Percentiles rank a stretch among this genome's conserved stretches.
phyloP scores from a whole-genome alignment of 2,113 vertebrate species.

The Notothenia coriiceps region DNA sequence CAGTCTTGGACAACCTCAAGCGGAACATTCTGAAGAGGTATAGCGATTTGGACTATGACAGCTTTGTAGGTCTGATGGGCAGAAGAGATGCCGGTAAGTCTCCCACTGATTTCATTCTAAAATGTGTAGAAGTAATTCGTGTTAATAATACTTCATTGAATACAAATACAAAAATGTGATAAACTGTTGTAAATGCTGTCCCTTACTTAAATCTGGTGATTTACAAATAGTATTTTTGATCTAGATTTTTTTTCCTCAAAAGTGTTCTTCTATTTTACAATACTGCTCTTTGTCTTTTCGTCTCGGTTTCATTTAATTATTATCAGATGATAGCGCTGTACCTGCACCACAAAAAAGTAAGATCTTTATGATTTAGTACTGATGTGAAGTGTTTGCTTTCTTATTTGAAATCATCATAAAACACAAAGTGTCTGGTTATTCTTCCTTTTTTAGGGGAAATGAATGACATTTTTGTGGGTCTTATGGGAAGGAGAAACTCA shows the following conservation, averaged over 20 bases:
- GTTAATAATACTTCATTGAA: not conserved
- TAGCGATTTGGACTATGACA: slow-evolving; percentile 88
- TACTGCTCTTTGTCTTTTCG: not conserved
- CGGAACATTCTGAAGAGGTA: slow-evolving; percentile 84
- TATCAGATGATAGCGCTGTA: slow-evolving; percentile 65
- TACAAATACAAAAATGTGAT: not conserved
- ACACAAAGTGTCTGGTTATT: not conserved
- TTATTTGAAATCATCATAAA: not conserved
- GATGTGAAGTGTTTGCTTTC: not conserved
- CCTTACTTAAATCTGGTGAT: not conserved
- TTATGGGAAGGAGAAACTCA: slow-evolving; percentile 91
- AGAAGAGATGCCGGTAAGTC: slow-evolving; percentile 86
- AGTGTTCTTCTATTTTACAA: not conserved
- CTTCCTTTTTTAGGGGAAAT: slow-evolving; percentile 86
- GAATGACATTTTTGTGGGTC: slow-evolving; percentile 95
- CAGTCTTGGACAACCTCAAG: slow-evolving; percentile 78
- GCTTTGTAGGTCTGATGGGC: slow-evolving; percentile 88
- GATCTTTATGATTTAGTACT: slow-evolving; percentile 5
- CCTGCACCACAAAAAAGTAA: slow-evolving; percentile 83
- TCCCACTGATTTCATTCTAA: not conserved
- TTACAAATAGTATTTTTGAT: not conserved
- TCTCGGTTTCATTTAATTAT: not conserved
- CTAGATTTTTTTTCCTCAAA: not conserved
- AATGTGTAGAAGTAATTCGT: not conserved
- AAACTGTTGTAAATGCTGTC: not conserved